Evolutionary conservation across 2,113 vertebrate genomes (phyloP), one percentile per base, ranked within the genome.

Genomic region (Collichthys lucidus): DNA sequence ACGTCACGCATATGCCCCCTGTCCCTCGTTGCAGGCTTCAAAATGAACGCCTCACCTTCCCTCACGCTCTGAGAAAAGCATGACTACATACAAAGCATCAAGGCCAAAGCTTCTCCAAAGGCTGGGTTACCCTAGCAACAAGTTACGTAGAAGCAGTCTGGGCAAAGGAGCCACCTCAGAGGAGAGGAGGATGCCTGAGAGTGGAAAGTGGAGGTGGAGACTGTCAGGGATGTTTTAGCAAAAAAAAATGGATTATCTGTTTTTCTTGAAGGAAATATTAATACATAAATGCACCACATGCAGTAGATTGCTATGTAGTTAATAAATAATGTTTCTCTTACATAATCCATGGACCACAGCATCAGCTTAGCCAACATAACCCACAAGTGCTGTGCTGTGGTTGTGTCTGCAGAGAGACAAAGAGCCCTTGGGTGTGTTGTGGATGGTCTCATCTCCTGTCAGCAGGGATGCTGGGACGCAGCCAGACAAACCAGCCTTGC

Each of bases 121-220:
- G 79, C 82, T 68, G 73, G 35, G 91, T 93, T 91, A 74, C 90
- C 91, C 74, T 89, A 85, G 92, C 87, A 93, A 94, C 92, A 92
- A 79, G 86, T 89, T 88, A 91, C 86, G 68, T 89, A 49, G 90
- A 81, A 73, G 82, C 86, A 52, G 73, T 74, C 69, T 56, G 65
- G 62, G 64, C 46, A 53, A 78, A 67, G 77, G 62, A 78, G 72
- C 63, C 4, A 82, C 68, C 81, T 82, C 86, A 57, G 77, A 83
- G 82, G 76, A 81, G 77, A 65, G 56, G 64, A 70, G 74, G 75
- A 61, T 52, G 84, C 31, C 68, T 65, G 50, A 74, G 76, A 67
- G 26, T 7, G 57, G 50, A 74, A 73, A 67, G 26, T 7, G 57
- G 72, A 81, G 82, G 61, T 22, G 86, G 74, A 86, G 83, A 78